These are phyloP conservation scores for Talpa occidentalis DNA, from an alignment of 2,113 vertebrate species.

Conservation along the genomic window DNA sequence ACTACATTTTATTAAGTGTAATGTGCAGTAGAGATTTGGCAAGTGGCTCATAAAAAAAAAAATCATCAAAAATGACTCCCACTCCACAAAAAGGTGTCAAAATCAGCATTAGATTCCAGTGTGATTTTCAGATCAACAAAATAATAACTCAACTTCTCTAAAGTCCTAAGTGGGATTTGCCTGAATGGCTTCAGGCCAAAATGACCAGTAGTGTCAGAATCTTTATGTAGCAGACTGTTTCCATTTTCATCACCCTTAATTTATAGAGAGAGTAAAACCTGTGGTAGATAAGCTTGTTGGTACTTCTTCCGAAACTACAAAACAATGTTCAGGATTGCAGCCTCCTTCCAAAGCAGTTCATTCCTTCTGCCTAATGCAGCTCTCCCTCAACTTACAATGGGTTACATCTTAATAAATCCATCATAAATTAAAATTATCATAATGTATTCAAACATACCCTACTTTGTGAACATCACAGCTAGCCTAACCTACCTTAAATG, in stretches of 20 bases:
- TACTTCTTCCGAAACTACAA: background rate
- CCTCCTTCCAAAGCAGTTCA: background rate
- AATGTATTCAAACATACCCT: background rate
- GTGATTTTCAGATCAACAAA: conserved; percentile 2
- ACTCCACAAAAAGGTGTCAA: background rate
- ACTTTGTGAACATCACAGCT: background rate
- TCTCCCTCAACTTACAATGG: background rate
- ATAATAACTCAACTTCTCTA: background rate
- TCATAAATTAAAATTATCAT: background rate
- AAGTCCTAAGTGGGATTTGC: background rate
- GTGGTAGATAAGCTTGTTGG: background rate
- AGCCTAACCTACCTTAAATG: background rate
- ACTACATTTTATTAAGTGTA: background rate
- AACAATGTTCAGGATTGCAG: background rate
- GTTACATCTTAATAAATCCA: background rate
- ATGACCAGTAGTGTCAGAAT: background rate
- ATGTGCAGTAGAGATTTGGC: background rate
- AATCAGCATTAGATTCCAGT: conserved; percentile 10
- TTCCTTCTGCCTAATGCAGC: background rate
- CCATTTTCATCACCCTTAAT: background rate
- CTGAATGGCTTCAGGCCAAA: background rate
- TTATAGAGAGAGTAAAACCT: background rate
- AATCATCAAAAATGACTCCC: background rate
- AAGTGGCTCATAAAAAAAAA: conserved; percentile 30
- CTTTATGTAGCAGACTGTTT: background rate